A percentile compares a stretch with the other conserved stretches of the same genome.
Evolutionary conservation across 2,888 invertebrate genomes (phyloP).

Genomic region (Brachyptera risi): DNA sequence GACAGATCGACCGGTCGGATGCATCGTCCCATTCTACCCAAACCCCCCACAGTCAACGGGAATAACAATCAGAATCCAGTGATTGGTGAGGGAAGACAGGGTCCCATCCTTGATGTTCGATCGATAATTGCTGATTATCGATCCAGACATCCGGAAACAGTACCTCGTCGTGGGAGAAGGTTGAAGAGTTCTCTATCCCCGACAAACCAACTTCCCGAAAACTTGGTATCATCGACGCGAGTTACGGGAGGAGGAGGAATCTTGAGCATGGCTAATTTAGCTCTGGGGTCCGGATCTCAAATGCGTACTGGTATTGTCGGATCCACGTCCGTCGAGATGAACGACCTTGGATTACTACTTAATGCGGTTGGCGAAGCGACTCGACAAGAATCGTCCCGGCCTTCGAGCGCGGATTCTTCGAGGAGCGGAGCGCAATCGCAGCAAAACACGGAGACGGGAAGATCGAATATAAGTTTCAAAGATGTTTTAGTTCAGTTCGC

Average conservation of each 20-base stretch:
- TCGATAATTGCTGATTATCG: constrained; percentile 78
- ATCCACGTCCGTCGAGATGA: constrained; percentile 25
- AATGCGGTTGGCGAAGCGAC: constrained; percentile 30
- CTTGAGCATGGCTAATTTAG: constrained; percentile 43
- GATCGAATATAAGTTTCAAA: constrained; percentile 35
- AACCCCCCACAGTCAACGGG: constrained; percentile 36
- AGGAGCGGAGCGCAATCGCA: constrained; percentile 44
- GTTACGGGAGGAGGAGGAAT: constrained; percentile 31
- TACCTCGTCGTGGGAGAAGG: constrained; percentile 54
- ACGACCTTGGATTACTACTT: constrained; percentile 28
- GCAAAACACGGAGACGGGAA: too few species aligned
- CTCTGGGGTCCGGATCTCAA: constrained; percentile 47
- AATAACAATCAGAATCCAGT: constrained; percentile 51
- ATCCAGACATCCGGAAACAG: constrained; percentile 68
- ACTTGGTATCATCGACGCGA: constrained; percentile 29
- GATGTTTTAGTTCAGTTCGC: constrained; percentile 74
- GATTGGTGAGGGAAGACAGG: constrained; percentile 64
- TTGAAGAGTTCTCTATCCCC: constrained; percentile 33
- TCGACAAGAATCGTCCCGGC: constrained; percentile 44
- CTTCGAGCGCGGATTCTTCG: constrained; percentile 52
- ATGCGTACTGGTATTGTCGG: constrained; percentile 38
- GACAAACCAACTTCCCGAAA: constrained; percentile 30
- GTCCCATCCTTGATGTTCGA: constrained; percentile 75
- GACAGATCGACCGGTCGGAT: constrained; percentile 33
- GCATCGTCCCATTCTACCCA: constrained; percentile 47